phyloP scores from a whole-genome alignment of 2,888 invertebrate genomes.

The Catotricha subobsoleta region DNA sequence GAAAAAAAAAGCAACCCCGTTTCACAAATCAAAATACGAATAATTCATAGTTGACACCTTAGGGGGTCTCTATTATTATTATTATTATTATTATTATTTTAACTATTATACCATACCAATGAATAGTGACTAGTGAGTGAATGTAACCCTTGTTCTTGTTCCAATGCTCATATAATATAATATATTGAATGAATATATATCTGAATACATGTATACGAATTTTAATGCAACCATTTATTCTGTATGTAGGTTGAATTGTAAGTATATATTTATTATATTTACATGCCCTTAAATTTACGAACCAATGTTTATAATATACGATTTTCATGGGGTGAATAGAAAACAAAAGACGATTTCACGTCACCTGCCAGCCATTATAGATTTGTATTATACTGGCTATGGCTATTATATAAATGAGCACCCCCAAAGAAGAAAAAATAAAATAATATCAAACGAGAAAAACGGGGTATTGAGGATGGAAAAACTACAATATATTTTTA shows the following conservation, averaged over 20 bases:
- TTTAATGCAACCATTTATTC: too few species aligned
- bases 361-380: slow-evolving; percentile 26
- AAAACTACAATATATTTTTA: neutral
- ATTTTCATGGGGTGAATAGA: slow-evolving; percentile 25
- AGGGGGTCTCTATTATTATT: slow-evolving; percentile 11
- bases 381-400: too few species aligned
- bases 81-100: slow-evolving; percentile 9
- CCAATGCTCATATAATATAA: too few species aligned
- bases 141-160: too few species aligned
- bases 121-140: too few species aligned
- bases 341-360: slow-evolving; percentile 30
- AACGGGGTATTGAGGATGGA: neutral
- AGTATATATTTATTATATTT: too few species aligned
- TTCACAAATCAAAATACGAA: slow-evolving; percentile 11
- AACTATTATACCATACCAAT: neutral
- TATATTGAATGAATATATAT: too few species aligned
- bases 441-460: too few species aligned
- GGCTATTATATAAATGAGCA: slow-evolving; percentile 8
- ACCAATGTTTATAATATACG: slow-evolving; percentile 11
- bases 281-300: slow-evolving; percentile 1
- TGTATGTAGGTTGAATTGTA: too few species aligned
- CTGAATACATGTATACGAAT: too few species aligned
- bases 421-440: slow-evolving; percentile 6
- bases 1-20: slow-evolving; percentile 3
- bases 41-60: slow-evolving; percentile 14